Percentiles rank a stretch among this genome's conserved stretches.
Conservation (phyloP, 2,888 invertebrate species). For the Spodoptera exigua region DNA sequence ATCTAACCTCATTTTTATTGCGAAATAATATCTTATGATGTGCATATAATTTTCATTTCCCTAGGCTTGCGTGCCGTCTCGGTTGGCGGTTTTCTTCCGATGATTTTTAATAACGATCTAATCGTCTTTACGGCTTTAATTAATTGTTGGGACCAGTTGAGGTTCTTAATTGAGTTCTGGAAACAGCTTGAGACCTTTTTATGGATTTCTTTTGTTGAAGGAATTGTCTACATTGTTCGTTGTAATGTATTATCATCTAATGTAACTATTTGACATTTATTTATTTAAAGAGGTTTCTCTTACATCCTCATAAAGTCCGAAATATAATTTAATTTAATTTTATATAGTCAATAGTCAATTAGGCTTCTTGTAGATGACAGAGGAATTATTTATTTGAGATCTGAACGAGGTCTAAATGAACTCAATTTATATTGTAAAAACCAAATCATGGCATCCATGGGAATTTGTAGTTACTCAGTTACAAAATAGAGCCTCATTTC, state of each 20-base stretch:
- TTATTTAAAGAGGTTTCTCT: too few relatives aligned
- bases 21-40: slow-evolving; percentile 16
- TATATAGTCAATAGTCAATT: too few relatives aligned
- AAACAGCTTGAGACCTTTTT: background rate
- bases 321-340: too few relatives aligned
- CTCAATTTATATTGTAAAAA: too few relatives aligned
- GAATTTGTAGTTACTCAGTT: slow-evolving; percentile 2
- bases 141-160: slow-evolving; percentile 19
- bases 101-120: slow-evolving; percentile 23
- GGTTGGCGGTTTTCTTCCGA: slow-evolving; percentile 33
- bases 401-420: too few relatives aligned
- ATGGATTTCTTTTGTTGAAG: background rate
- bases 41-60: slow-evolving; percentile 35
- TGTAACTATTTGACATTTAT: too few relatives aligned
- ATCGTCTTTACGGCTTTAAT: slow-evolving; percentile 44
- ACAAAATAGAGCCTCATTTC: slow-evolving; percentile 8
- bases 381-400: too few relatives aligned
- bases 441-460: too few relatives aligned
- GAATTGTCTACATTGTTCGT: background rate
- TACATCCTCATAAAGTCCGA: too few relatives aligned
- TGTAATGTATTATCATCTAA: too few relatives aligned
- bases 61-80: slow-evolving; percentile 48
- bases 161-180: slow-evolving; percentile 27
- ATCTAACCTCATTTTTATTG: slow-evolving; percentile 12
- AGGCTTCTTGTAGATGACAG: too few relatives aligned